Conservation (phyloP, 2,888 invertebrate genomes). For the Netelia virgata region DNA sequence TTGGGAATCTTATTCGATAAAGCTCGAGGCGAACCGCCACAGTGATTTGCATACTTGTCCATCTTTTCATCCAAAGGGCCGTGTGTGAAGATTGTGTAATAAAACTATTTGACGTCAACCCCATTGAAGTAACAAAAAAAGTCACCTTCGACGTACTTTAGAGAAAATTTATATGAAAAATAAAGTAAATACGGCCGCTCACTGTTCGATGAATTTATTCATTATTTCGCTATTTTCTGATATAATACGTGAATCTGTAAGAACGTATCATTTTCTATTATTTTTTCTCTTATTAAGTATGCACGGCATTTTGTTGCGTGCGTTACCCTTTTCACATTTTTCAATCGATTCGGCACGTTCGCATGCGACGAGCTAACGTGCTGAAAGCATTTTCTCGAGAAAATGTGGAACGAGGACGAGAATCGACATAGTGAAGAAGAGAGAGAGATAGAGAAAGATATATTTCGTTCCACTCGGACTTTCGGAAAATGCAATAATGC, state of each 20-base stretch:
- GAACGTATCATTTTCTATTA: background rate
- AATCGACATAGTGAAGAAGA: background rate
- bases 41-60: conserved; percentile 8
- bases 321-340: background rate
- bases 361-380: background rate
- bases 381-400: conserved; percentile 11
- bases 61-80: background rate
- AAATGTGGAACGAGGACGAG: background rate
- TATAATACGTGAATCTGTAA: background rate
- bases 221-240: background rate
- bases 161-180: no score
- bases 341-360: background rate
- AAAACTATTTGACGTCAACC: background rate
- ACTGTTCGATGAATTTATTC: background rate
- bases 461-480: conserved; percentile 1
- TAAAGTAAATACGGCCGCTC: background rate
- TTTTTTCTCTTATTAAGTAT: background rate
- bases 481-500: conserved; percentile 58
- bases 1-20: conserved; percentile 59
- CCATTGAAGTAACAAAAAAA: no score
- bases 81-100: background rate
- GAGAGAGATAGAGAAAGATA: background rate
- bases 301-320: background rate
- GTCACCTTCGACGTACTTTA: no score
- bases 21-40: background rate